Base-by-base conservation (phyloP, 2,797 vertebrate genomes). In the Typhlichthys eigenmanni region DNA sequence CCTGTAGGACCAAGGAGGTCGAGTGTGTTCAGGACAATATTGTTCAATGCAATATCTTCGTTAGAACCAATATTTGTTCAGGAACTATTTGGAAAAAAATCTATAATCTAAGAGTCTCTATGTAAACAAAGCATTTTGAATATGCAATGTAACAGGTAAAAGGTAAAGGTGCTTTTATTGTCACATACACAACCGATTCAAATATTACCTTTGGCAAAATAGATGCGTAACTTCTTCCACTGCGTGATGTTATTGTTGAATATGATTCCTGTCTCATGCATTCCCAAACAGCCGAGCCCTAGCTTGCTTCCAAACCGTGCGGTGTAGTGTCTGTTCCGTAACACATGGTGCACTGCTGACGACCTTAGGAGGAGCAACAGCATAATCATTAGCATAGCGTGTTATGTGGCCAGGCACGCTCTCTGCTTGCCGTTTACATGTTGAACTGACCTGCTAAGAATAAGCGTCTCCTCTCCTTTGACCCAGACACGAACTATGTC, bases 401-500 rank as follows among this genome's bases (percentile, higher is more conserved):
- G 24, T 29, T 4, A 4, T 38, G 14, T 16, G 14, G 19, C 19
- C 62, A 43, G 13, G 32, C 43, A 45, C 9, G 9, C 4, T 29
- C 13, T 10, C 16, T 16, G 6, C 6, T 13, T 13, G 13, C 4
- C 16, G 10, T 32, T 19, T 13, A 29, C 0, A 24, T 4, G 57
- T 13, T n/a, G 0, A 47, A 74, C 85, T 34, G 81, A 97, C 97
- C 95, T 96, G 95, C 97, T 98, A 67, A 98, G 92, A 57, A 99
- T 88, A 52, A 97, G 92, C 0, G 97, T 99, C 84, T 98, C 96
- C 81, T 97, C 95, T 11, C 97, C 96, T 3, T 92, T 79, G 78
- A 99, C 96, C 97, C 97, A 99, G 46, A 99, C 97, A 80, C 95
- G 88, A 45, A 94, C 94, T 5, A 97, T 93, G 68, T 97, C 96